Evolutionary conservation across 1,140 invertebrate species (phyloP), one percentile per base, ranked within the genome.

Genomic region (Helicoverpa armigera): DNA sequence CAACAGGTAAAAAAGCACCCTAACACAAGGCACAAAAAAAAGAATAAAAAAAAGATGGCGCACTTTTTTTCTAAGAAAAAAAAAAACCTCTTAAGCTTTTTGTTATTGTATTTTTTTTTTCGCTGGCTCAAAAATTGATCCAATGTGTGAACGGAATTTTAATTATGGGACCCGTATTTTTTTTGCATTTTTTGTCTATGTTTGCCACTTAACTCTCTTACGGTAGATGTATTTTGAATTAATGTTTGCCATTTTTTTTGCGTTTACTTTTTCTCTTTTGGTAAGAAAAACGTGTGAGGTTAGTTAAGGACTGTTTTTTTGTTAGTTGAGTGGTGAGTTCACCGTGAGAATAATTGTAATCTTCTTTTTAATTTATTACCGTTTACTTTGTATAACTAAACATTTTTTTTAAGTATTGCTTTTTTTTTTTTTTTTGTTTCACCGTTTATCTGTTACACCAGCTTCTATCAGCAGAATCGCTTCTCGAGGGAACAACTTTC

Each of bases 161-260:
- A 87, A 87, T 81, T 84, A 72, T 87, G 87, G 75, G 81, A 86
- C 18, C 73, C 51, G 29, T n/a, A 2, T 58, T 16, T 86, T 89
- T 91, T 88, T 87, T 84, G 73, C 65, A 63, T 76, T 85, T 89
- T 87, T 90, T 86, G 86, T 80, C 29, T 61, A 63, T 88, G 82
- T 89, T 88, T 85, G 83, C 86, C 89, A 92, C 92, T 93, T 93
- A 93, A 92, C 89, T 91, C 82, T 73, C 85, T 87, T 54, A 92
- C 87, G 89, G 89, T 90, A 87, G 84, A 90, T 89, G 83, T 83
- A 85, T 90, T 91, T 88, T 90, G 82, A 91, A 93, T 92, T 77
- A 83, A 84, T 91, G 88, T 90, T 91, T 90, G 82, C 80, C 84
- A 86, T 87, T 63, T 67, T 54, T 35, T 67, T 77, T 54, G 67